Evolutionary conservation across 2,888 invertebrate genomes (phyloP), one percentile per base, ranked within the genome.

Genomic region (Yponomeuta malinellus): DNA sequence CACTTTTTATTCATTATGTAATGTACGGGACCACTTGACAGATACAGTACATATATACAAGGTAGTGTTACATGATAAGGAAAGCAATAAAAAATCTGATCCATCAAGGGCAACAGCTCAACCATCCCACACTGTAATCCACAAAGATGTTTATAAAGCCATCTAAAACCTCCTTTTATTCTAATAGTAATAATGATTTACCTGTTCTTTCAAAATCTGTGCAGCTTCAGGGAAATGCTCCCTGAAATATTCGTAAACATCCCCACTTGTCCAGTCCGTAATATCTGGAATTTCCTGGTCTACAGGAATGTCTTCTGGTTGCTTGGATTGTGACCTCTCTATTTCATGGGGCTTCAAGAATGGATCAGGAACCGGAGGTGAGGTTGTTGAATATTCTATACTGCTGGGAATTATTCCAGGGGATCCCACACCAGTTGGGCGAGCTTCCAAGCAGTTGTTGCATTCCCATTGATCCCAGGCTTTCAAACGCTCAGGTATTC

Each of bases 181-280:
- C 43, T 43, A 43, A 43, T 43, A 8, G 43, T 43, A 43, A 6
- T 43, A 43, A 43, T 43, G 9, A 43, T 43, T 80, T 84, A 96
- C 97, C 93, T 98, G 97, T 75, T 96, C 95, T 80, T 94, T 94
- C 76, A 98, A 96, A 52, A 96, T 94, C 72, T 94, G 93, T 0
- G 98, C 97, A 81, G 97, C 96, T 71, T 95, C 94, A 0, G 96
- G 95, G 75, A 97, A 97, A 80, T 95, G 94, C 75, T 95, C 94
- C 1, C 92, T 89, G 79, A 98, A 96, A 86, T 96, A 98, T 70
- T 94, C 93, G 81, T 95, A 96, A 1, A 98, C 97, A 83, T 98
- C 96, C 73, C 96, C 95, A 31, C 95, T 94, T 0, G 95, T 94
- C 98, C 98, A 98, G 78, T 94, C 93, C 0, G 95, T 93, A 29